Conservation (phyloP, 2,797 vertebrate genomes). For the Gadopsis marmoratus region DNA sequence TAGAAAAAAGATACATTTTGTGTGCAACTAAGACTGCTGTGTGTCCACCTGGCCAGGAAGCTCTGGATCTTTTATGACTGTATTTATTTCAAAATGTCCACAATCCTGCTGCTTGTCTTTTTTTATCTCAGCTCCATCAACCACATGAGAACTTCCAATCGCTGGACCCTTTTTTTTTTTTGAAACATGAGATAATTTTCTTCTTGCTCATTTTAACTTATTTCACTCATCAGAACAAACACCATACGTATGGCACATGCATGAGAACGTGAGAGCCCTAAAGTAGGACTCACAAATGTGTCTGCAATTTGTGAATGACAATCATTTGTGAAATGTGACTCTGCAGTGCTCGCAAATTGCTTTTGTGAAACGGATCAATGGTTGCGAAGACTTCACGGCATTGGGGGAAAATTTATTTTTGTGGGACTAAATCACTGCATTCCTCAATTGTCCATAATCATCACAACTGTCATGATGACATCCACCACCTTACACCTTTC, state of each 20-base stretch:
- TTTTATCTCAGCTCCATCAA: neutral
- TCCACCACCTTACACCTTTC: neutral
- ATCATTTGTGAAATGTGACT: neutral
- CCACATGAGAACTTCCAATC: neutral
- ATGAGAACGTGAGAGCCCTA: neutral
- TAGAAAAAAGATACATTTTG: accelerated
- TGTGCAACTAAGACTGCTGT: neutral
- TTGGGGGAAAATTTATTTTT: neutral
- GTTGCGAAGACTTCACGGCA: neutral
- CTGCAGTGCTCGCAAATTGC: neutral
- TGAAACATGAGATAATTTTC: neutral
- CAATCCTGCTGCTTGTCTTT: neutral
- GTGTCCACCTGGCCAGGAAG: neutral
- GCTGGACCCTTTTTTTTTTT: neutral
- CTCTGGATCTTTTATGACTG: neutral
- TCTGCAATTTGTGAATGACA: neutral
- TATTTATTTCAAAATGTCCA: neutral
- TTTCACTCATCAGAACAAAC: conserved; percentile 16
- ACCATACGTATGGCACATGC: neutral
- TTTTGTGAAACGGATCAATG: conserved; percentile 3
- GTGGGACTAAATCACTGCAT: conserved; percentile 2
- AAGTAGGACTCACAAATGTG: neutral
- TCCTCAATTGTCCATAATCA: neutral
- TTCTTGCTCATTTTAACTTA: neutral
- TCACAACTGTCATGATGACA: neutral